These are phyloP conservation scores for Sakesphorus luctuosus DNA, from an alignment of 2,113 vertebrate species.

Conservation along the genomic window DNA sequence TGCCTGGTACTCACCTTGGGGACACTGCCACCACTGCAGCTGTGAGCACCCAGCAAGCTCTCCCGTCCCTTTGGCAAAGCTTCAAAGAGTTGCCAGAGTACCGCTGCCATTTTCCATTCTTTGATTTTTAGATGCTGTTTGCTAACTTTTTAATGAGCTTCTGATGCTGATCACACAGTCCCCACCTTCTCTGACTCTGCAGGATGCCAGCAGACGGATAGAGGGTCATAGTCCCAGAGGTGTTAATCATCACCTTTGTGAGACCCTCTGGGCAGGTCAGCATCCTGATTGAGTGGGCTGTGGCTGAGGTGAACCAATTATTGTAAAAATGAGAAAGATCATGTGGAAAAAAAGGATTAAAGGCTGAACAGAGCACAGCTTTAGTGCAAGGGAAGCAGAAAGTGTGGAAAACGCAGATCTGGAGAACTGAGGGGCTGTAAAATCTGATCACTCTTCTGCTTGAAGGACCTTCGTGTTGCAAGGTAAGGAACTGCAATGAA, in stretches of 20 bases:
- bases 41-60: neutral
- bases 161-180: neutral
- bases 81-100: neutral
- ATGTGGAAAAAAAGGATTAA: neutral
- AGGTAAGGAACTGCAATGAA: neutral
- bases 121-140: neutral
- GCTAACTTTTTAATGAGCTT: neutral
- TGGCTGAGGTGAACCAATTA: slow-evolving; percentile 22
- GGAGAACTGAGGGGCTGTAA: neutral
- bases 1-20: neutral
- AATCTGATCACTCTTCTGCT: neutral
- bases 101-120: neutral
- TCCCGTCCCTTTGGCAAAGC: neutral
- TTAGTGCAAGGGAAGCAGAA: neutral
- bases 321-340: neutral
- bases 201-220: neutral
- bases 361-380: neutral
- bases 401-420: neutral
- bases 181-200: neutral
- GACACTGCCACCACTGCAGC: rapidly evolving
- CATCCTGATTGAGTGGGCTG: neutral
- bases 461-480: neutral
- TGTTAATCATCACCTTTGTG: neutral
- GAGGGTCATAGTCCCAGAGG: neutral
- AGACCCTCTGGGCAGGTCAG: neutral